These are phyloP conservation scores for Scotopteryx bipunctaria DNA, from an alignment of 2,888 invertebrate genomes.

Conservation along the genomic window DNA sequence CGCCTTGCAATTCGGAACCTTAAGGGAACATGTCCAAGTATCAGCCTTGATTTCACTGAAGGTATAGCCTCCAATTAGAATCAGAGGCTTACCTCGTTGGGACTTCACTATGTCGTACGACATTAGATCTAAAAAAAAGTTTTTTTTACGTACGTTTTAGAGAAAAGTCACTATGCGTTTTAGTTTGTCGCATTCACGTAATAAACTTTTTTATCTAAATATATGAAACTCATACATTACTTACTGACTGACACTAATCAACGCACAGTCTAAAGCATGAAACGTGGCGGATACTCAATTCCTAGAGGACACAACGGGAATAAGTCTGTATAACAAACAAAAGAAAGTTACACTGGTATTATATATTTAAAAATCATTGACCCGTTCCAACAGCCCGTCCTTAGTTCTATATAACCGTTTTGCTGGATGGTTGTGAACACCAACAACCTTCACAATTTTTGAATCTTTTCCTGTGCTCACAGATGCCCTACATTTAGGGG, in stretches of 20 bases:
- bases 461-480: not conserved
- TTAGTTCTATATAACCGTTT: not conserved
- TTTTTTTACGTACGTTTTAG: too few relatives aligned
- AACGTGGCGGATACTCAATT: too few relatives aligned
- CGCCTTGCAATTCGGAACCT: constrained; percentile 30
- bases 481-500: not conserved
- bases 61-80: not conserved
- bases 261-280: too few relatives aligned
- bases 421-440: not conserved
- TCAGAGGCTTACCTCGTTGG: not conserved
- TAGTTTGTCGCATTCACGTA: too few relatives aligned
- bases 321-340: too few relatives aligned
- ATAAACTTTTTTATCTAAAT: too few relatives aligned
- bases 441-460: not conserved
- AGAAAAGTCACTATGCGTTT: too few relatives aligned
- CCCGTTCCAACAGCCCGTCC: constrained; percentile 1
- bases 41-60: not conserved
- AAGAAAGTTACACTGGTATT: too few relatives aligned
- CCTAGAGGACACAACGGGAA: too few relatives aligned
- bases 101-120: not conserved
- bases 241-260: too few relatives aligned
- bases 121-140: not conserved
- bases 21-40: not conserved
- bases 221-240: too few relatives aligned
- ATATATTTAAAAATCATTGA: not conserved